Evolutionary conservation across 2,113 vertebrate species (phyloP).

Genomic region (Syngnathus floridae): DNA sequence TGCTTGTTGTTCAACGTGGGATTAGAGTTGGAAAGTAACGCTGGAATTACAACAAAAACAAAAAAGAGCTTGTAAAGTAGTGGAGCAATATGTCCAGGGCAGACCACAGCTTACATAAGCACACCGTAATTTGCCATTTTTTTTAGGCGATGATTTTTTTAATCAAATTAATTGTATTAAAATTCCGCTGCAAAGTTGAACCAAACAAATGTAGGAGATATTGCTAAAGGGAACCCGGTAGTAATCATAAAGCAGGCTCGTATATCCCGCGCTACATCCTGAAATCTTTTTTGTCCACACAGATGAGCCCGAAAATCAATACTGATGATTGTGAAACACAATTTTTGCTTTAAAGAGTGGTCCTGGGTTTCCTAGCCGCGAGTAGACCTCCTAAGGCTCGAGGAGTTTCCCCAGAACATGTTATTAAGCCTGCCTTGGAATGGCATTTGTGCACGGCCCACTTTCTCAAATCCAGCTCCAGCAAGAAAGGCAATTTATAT

Average conservation of each 20-base stretch:
- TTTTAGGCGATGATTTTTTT: not conserved
- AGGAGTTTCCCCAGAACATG: not conserved
- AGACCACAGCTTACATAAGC: not conserved
- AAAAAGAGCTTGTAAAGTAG: not conserved
- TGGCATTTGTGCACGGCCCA: not conserved
- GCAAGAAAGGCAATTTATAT: not conserved
- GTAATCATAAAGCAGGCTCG: not conserved
- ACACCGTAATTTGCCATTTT: not conserved
- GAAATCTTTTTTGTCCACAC: not conserved
- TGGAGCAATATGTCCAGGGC: not conserved
- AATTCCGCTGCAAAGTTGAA: not conserved
- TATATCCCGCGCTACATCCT: not conserved
- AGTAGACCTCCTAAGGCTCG: not conserved
- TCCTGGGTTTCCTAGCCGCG: not conserved
- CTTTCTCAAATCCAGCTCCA: not conserved
- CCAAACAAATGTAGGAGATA: not conserved
- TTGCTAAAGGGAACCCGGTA: not conserved
- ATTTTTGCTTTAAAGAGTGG: not conserved
- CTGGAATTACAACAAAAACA: constrained; percentile 1
- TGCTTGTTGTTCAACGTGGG: constrained; percentile 1
- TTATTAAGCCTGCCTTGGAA: not conserved
- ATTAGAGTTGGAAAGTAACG: not conserved
- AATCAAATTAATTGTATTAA: not conserved
- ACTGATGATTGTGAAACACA: not conserved
- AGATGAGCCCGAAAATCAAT: not conserved